Percentiles rank a stretch among this genome's conserved stretches.
These are phyloP conservation scores for Salvelinus namaycush DNA, from an alignment of 2,113 vertebrate species.

Conservation along the genomic window DNA sequence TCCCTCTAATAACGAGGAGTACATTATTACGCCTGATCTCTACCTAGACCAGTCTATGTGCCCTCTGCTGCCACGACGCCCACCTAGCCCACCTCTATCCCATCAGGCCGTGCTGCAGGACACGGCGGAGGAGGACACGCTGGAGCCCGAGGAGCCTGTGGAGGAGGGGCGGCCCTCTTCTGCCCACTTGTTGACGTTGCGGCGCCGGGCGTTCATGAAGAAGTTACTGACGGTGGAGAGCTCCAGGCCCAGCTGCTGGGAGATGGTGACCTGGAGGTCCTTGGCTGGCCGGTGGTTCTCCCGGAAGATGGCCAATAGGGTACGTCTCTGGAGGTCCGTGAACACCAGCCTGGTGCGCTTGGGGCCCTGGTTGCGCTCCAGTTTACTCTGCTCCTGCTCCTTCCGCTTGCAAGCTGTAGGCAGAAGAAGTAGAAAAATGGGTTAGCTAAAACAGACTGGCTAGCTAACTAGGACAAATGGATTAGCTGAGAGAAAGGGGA, in stretches of 20 bases:
- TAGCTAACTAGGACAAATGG: conserved; percentile 72
- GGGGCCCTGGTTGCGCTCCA: conserved; percentile 80
- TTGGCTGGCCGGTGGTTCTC: conserved; percentile 80
- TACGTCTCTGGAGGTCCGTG: conserved; percentile 82
- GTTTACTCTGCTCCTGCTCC: conserved; percentile 77
- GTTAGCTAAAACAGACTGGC: conserved; percentile 55
- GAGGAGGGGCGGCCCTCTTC: conserved; percentile 81
- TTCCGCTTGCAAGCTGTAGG: conserved; percentile 75
- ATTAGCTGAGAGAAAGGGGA: conserved; percentile 68
- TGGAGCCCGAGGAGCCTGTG: conserved; percentile 73
- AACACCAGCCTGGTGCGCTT: conserved; percentile 84
- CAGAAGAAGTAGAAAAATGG: conserved; percentile 29
- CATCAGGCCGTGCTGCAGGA: conserved; percentile 83
- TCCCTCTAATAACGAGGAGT: conserved; percentile 67
- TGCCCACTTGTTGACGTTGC: conserved; percentile 82
- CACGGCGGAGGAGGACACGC: conserved; percentile 74
- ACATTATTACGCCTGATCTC: conserved; percentile 63
- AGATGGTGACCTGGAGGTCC: conserved; percentile 84
- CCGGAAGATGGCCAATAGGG: conserved; percentile 81
- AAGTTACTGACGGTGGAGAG: conserved; percentile 86
- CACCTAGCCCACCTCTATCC: conserved; percentile 33
- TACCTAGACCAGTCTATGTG: conserved; percentile 61
- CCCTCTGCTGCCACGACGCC: conserved; percentile 48
- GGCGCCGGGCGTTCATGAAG: conserved; percentile 86
- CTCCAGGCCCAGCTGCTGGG: conserved; percentile 84